These are phyloP conservation scores for Drosophila ananassae DNA, from an alignment of 1,140 invertebrate genomes.

Conservation along the genomic window DNA sequence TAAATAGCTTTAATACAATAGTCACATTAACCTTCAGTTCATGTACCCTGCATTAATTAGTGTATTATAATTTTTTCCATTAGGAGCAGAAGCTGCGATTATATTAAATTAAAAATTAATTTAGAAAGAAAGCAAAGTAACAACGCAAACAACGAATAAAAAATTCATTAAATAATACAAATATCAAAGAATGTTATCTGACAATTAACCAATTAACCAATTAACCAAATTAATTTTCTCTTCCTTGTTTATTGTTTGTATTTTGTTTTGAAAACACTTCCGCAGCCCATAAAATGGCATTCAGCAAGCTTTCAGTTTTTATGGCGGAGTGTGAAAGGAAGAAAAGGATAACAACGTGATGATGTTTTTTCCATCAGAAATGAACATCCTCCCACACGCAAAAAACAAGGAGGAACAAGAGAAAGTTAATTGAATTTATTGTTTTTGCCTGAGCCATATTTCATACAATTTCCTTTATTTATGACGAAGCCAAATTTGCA, in stretches of 20 bases:
- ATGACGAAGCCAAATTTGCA: slow-evolving; percentile 18
- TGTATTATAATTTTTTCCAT: not conserved
- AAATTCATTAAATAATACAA: slow-evolving; percentile 11
- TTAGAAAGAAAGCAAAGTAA: slow-evolving; percentile 2
- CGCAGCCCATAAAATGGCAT: slow-evolving; percentile 42
- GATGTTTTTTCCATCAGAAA: slow-evolving; percentile 36
- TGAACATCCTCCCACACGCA: slow-evolving; percentile 1
- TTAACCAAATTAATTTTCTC: slow-evolving; percentile 52
- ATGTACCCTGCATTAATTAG: too few relatives aligned
- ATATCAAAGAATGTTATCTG: slow-evolving; percentile 31
- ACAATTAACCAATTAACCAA: slow-evolving; percentile 57
- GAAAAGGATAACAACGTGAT: slow-evolving; percentile 31
- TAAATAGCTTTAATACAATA: too few relatives aligned
- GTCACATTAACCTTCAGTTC: too few relatives aligned
- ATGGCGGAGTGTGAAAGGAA: slow-evolving; percentile 20
- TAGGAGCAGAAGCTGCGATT: not conserved
- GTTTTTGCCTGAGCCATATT: slow-evolving; percentile 38
- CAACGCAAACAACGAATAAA: slow-evolving; percentile 7
- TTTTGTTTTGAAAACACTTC: slow-evolving; percentile 13
- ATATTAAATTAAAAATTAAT: slow-evolving; percentile 16
- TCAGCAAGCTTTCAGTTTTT: slow-evolving; percentile 46
- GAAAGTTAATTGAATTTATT: slow-evolving; percentile 64
- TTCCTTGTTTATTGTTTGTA: slow-evolving; percentile 28
- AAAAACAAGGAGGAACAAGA: slow-evolving; percentile 21
- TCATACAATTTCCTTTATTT: slow-evolving; percentile 31